Base-by-base conservation (phyloP, 2,113 vertebrate species). In the Callocephalon fimbriatum region DNA sequence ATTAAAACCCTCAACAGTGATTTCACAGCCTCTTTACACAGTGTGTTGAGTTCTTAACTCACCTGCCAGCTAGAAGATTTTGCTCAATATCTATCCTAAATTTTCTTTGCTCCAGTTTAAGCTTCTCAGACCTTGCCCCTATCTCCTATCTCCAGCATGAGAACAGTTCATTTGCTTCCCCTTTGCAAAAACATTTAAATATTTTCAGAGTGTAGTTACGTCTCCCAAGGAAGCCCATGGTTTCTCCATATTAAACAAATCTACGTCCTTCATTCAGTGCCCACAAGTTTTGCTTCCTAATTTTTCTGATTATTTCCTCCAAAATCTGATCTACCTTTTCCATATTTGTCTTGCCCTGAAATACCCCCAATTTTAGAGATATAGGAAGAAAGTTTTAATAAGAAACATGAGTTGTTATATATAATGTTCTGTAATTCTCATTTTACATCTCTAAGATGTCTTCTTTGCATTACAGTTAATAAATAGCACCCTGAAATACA, bases 401-500 rank as follows among this genome's bases (percentile, higher is more conserved):
- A 31, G 12, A 3, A 90, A 37, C 14, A 67, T 0, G 0, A n/a
- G 18, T 17, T 59, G 19, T 82, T 79, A 68, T 14, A 79, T 56
- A 42, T 6, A 70, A 66, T 18, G 18, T 44, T 84, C 54, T 70
- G 10, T n/a, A 81, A 62, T 71, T 53, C 23, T 78, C 8, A 5
- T 45, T 85, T 90, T 71, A 45, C 27, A 19, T 22, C 14, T 54
- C 9, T 75, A 53, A 74, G 9, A 2, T 42, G 5, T 38, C 44
- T 35, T 75, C 15, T 45, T 86, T 72, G 8, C 6, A 9, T 35
- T 68, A 61, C 8, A 59, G 32, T 63, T 91, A 80, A 63, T 35
- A 86, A 72, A 79, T 4, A 51, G 5, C 19, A 79, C 16, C 67
- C 31, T 48, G 20, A 93, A 93, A 76, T 27, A 19, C 8, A 18